Conservation (phyloP, 2,797 vertebrate species). For the Lagorchestes hirsutus region DNA sequence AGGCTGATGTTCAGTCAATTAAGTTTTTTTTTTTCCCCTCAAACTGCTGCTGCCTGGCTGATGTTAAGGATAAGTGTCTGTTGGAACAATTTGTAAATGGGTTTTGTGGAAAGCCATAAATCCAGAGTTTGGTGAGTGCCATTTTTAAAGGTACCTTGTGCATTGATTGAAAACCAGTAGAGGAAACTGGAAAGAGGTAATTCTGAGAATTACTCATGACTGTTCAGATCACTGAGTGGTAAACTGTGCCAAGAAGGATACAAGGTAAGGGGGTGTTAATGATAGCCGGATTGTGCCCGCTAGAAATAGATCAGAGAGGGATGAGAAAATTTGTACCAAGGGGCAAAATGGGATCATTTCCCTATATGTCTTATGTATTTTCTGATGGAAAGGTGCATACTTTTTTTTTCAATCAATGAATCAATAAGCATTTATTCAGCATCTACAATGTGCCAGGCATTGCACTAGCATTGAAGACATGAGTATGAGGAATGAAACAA, state of each 20-base stretch:
- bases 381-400: neutral
- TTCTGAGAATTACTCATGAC: conserved; percentile 25
- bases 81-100: neutral
- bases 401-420: neutral
- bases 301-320: neutral
- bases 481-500: neutral
- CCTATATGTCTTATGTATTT: neutral
- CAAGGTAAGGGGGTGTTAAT: neutral
- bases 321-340: neutral
- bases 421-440: neutral
- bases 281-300: neutral
- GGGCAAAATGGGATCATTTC: neutral
- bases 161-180: conserved; percentile 32
- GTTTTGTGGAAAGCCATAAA: neutral
- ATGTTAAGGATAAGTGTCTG: conserved; percentile 26
- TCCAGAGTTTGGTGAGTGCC: neutral
- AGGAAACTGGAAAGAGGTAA: conserved; percentile 44
- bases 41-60: neutral
- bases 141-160: conserved; percentile 39
- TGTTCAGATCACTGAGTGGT: neutral
- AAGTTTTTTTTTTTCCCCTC: neutral
- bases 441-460: neutral
- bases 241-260: neutral
- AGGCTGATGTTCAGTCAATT: neutral
- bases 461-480: rapidly evolving